Conservation (phyloP, 2,888 invertebrate genomes). For the Linnaemya tessellans region DNA sequence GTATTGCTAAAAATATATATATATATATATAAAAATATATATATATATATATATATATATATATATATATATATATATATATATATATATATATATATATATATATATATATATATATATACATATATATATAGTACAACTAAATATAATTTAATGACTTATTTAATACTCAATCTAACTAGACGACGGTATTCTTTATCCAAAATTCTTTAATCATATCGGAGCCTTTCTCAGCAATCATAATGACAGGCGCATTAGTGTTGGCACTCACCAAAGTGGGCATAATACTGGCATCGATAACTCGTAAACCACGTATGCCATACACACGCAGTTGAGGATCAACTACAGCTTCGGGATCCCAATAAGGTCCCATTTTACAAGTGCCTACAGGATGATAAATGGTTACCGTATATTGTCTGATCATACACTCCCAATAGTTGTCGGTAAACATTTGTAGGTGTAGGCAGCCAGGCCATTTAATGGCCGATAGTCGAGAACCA, state of each 20-base stretch:
- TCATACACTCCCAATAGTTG: constrained; percentile 94
- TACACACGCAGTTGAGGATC: constrained; percentile 91
- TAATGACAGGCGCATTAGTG: constrained; percentile 93
- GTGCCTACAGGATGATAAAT: constrained; percentile 95
- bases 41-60: too few species aligned
- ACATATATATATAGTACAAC: neutral
- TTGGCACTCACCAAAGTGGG: constrained; percentile 93
- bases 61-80: too few species aligned
- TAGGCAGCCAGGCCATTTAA: constrained; percentile 90
- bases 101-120: too few species aligned
- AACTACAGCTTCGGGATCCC: constrained; percentile 93
- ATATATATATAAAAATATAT: constrained; percentile 3
- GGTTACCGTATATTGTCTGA: constrained; percentile 91
- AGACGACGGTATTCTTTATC: constrained; percentile 85
- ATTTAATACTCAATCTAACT: neutral
- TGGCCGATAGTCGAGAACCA: constrained; percentile 88
- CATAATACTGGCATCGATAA: constrained; percentile 94
- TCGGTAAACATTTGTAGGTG: constrained; percentile 88
- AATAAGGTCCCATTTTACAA: constrained; percentile 94
- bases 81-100: too few species aligned
- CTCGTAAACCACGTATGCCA: constrained; percentile 90
- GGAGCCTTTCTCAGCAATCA: constrained; percentile 95
- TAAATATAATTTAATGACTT: constrained; percentile 43
- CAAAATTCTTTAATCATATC: constrained; percentile 94
- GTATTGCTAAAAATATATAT: constrained; percentile 15